Evolutionary conservation across 2,113 vertebrate genomes (phyloP), one percentile per base, ranked within the genome.

Genomic region (Nannobrachium achirus): DNA sequence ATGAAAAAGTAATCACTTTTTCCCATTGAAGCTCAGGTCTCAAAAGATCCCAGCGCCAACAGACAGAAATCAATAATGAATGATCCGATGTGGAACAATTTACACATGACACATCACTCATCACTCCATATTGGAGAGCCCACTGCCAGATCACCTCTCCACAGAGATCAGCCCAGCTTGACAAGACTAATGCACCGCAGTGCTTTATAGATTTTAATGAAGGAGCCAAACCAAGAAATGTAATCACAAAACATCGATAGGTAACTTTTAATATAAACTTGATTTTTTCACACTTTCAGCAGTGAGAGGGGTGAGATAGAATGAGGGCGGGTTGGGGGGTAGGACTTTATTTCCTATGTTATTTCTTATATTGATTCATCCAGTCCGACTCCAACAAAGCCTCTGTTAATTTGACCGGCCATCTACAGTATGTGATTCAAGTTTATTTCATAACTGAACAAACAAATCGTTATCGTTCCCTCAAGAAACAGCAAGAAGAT

Each of bases 1-100:
- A 90, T 89, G 77, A 90, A 89, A 92, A 93, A 89, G 82, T 88
- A 86, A 92, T 90, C 81, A 89, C 85, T 86, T 80, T n/a, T 33
- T 80, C 65, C 74, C 19, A 20, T 57, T 56, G 61, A 63, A 75
- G 83, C 73, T 51, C 59, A 64, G 68, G 78, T 67, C 88, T 84
- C 76, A 79, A 80, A 82, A 77, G 71, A 86, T 79, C 80, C 59
- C 50, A 69, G 80, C 78, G 80, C 78, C 85, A 84, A 76, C 85
- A 80, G 69, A 80, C 63, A 71, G 66, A 84, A 91, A 92, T 92
- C 91, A 89, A 92, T 93, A 92, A 68, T 33, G 82, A 81, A 72
- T 85, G 73, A 89, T 90, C 83, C 85, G 81, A 79, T 86, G 87
- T 88, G 85, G 84, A 80, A 88, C 89, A 90, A 91, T 92, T 90